Evolutionary conservation across 2,113 vertebrate species (phyloP).

Genomic region (Callaeas wilsoni): DNA sequence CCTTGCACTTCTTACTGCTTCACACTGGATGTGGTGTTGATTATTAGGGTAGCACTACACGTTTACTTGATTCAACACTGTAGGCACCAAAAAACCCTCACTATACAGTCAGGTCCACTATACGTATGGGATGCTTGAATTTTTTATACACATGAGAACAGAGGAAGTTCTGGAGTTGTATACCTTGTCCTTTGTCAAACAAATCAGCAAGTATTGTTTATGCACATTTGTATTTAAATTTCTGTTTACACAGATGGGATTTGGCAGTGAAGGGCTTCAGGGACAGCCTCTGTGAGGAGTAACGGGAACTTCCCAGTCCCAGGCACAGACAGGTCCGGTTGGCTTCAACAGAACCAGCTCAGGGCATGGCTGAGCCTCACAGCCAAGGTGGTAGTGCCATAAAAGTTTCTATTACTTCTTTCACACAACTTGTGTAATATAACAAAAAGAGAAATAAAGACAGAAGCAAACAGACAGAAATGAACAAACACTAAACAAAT

Average conservation of each 20-base stretch:
- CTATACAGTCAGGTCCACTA: not conserved
- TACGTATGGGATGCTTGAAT: too few relatives aligned
- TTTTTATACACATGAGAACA: not conserved
- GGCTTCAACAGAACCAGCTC: fast-evolving
- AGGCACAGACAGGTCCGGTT: not conserved
- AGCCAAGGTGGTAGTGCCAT: fast-evolving
- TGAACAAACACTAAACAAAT: not conserved
- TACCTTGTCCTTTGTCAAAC: not conserved
- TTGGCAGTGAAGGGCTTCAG: not conserved
- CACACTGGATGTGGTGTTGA: not conserved
- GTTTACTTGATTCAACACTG: not conserved
- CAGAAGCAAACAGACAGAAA: not conserved
- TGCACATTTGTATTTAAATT: not conserved
- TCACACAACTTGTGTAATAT: not conserved
- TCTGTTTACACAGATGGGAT: not conserved
- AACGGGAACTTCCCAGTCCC: fast-evolving
- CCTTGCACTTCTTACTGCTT: not conserved
- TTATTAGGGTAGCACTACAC: not conserved
- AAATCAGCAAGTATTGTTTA: not conserved
- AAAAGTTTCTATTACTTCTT: not conserved
- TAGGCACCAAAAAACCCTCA: not conserved
- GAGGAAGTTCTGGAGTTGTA: not conserved
- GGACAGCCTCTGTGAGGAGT: not conserved
- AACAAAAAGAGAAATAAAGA: not conserved
- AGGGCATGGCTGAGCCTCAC: not conserved